Evolutionary conservation across 2,797 vertebrate species (phyloP).

Genomic region (Myotis myotis): DNA sequence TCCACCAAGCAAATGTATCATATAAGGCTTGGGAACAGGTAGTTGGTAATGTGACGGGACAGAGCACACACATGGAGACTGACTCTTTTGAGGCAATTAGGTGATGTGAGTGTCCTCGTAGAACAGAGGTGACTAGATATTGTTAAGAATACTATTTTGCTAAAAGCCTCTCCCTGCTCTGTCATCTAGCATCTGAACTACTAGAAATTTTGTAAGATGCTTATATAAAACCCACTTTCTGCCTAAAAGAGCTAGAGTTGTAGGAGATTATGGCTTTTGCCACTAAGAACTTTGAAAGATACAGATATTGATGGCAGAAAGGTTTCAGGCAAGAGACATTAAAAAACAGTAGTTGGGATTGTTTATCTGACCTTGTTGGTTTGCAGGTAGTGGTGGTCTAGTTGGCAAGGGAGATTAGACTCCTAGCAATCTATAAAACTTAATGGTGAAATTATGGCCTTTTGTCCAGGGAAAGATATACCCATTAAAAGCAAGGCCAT

Average conservation of each 20-base stretch:
- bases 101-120: not conserved
- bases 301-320: not conserved
- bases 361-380: not conserved
- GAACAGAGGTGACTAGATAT: not conserved
- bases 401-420: not conserved
- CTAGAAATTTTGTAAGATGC: not conserved
- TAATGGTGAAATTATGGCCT: not conserved
- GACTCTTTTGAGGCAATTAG: not conserved
- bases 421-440: not conserved
- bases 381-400: not conserved
- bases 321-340: not conserved
- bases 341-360: not conserved
- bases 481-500: not conserved
- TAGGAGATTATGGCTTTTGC: not conserved
- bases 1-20: not conserved
- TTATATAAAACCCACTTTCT: not conserved
- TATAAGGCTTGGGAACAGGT: not conserved
- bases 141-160: not conserved
- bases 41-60: too few species aligned
- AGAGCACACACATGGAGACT: not conserved
- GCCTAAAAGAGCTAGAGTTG: not conserved
- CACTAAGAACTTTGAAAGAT: not conserved
- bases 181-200: not conserved
- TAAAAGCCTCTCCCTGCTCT: not conserved
- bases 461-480: not conserved